Base-by-base conservation (phyloP, 1,140 invertebrate genomes). In the Bombus terrestris region DNA sequence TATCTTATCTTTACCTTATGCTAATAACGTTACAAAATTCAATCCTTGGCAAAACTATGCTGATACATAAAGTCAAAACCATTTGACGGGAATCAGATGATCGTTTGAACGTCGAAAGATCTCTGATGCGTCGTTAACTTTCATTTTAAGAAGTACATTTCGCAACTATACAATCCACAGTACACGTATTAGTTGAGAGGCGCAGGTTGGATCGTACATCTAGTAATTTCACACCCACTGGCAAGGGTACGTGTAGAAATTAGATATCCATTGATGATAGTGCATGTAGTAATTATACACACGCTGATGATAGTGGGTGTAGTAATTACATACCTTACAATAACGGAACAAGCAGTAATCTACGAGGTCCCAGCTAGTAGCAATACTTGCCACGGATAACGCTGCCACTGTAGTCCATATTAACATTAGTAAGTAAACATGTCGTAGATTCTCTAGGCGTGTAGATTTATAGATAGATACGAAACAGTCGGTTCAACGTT, bases 241-340 rank as follows among this genome's bases (percentile, higher is more conserved):
- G 59, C 41, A 57, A 53, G 32, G 69, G 83, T 74, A 66, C 78
- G 77, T 64, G 77, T 74, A 81, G 83, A 81, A 85, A 85, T 85
- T 85, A 81, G 77, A 85, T 81, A 73, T 12, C 77, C 83, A 85
- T 74, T 81, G 83, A 85, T 80, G 69, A 85, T 81, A 80, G 76
- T 25, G 78, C 53, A 41, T 74, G 83, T 81, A 81, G 83, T 85
- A 85, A 85, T 85, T 85, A 85, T 81, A 85, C 83, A 39, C 68
- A 74, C 57, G 68, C 68, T 47, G 69, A 81, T 74, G 83, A 81
- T 74, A 81, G 71, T 81, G 68, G 77, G 57, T 66, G 83, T 73
- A 64, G 78, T 85, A 85, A 85, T 85, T 81, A 66, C 59, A 74
- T 74, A 85, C 75, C 75, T 79, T 81, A 81, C 78, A 85, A 73